phyloP scores from a whole-genome alignment of 2,797 vertebrate species.

The Lithobates sylvaticus region DNA sequence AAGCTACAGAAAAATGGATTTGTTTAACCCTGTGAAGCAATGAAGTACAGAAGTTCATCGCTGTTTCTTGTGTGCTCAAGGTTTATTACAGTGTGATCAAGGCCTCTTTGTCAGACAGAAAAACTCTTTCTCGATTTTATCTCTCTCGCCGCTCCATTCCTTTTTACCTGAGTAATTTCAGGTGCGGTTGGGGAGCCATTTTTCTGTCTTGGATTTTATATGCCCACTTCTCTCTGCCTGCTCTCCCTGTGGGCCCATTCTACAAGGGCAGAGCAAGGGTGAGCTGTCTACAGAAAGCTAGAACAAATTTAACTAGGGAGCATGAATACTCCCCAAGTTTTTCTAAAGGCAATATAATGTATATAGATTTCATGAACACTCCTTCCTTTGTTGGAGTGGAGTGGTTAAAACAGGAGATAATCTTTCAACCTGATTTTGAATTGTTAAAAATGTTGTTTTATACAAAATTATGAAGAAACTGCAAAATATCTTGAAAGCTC shows the following conservation, averaged over 20 bases:
- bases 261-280: constrained; percentile 61
- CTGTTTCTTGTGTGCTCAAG: constrained; percentile 20
- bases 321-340: neutral
- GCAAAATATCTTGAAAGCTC: no score
- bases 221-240: constrained; percentile 53
- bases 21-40: constrained; percentile 33
- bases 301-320: constrained; percentile 13
- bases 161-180: constrained; percentile 63
- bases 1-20: constrained; percentile 1
- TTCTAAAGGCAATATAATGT: neutral
- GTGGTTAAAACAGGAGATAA: neutral
- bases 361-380: neutral
- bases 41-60: constrained; percentile 11
- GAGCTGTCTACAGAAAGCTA: constrained; percentile 32
- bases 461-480: no score
- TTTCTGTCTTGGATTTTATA: constrained; percentile 60
- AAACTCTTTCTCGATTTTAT: constrained; percentile 46
- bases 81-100: constrained; percentile 49
- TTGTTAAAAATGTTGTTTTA: no score
- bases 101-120: constrained; percentile 42
- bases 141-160: constrained; percentile 50
- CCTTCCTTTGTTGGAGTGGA: neutral
- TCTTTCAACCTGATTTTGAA: no score
- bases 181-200: constrained; percentile 59
- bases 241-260: constrained; percentile 44